phyloP scores from a whole-genome alignment of 2,888 invertebrate genomes.

The Mesorhabditis belari region DNA sequence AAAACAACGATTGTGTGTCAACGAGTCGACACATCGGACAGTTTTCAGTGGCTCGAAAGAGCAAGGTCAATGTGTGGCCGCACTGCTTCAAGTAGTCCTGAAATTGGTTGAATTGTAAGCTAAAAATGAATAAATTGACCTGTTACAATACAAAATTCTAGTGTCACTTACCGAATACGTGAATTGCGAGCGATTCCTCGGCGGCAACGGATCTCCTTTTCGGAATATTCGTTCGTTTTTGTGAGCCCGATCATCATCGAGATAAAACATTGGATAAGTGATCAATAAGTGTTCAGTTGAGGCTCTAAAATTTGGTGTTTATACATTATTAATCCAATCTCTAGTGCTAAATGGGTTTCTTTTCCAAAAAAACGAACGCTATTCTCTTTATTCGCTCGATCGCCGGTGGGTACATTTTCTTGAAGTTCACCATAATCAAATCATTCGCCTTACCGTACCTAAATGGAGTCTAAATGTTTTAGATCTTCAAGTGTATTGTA shows the following conservation, averaged over 20 bases:
- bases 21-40: background rate
- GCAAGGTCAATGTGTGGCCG: background rate
- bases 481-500: no score
- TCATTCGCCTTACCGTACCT: background rate
- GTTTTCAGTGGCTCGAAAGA: background rate
- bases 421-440: background rate
- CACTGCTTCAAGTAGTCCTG: background rate
- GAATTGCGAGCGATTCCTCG: background rate
- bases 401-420: background rate
- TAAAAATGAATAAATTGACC: background rate
- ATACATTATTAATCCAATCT: background rate
- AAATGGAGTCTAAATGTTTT: no score
- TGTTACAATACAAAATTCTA: background rate
- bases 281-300: background rate
- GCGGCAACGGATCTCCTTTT: background rate
- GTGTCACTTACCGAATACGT: background rate
- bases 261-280: background rate
- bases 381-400: background rate
- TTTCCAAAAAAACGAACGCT: no score
- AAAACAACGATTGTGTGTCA: background rate
- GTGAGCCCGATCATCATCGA: background rate
- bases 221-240: background rate
- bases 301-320: background rate
- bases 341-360: background rate
- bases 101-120: background rate